phyloP scores from a whole-genome alignment of 1,140 invertebrate species.

The Drosophila kanapiae region DNA sequence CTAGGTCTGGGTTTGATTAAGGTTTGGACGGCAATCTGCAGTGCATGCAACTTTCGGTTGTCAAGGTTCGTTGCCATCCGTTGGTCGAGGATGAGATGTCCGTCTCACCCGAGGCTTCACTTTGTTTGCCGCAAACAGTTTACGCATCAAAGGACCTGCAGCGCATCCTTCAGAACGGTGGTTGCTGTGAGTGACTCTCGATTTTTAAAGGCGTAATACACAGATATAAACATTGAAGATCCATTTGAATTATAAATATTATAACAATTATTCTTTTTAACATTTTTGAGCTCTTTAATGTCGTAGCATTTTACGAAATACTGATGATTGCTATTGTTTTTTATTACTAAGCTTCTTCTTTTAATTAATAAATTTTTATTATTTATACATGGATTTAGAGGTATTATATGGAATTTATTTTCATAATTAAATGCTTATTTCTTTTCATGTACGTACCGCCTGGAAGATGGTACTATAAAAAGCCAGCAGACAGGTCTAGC shows the following conservation, averaged over 20 bases:
- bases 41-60: slow-evolving; percentile 62
- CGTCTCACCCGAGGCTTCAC: slow-evolving; percentile 16
- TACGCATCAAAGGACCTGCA: slow-evolving; percentile 70
- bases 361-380: background rate
- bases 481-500: slow-evolving; percentile 4
- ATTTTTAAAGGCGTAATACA: slow-evolving; percentile 8
- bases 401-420: background rate
- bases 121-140: slow-evolving; percentile 66
- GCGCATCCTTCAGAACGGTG: slow-evolving; percentile 45
- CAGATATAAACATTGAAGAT: background rate
- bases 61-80: slow-evolving; percentile 57
- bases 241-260: too few species aligned
- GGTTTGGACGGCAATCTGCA: slow-evolving; percentile 48
- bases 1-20: slow-evolving; percentile 4
- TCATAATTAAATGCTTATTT: background rate
- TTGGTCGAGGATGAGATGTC: slow-evolving; percentile 14
- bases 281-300: background rate
- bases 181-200: slow-evolving; percentile 4
- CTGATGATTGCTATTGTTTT: background rate
- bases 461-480: slow-evolving; percentile 2
- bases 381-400: too few species aligned
- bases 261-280: background rate
- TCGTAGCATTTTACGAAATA: background rate
- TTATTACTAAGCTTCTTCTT: background rate
- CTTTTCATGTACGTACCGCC: background rate